Percentiles rank a stretch among this genome's conserved stretches.
phyloP scores from a whole-genome alignment of 2,113 vertebrate species.

The Xiphias gladius region DNA sequence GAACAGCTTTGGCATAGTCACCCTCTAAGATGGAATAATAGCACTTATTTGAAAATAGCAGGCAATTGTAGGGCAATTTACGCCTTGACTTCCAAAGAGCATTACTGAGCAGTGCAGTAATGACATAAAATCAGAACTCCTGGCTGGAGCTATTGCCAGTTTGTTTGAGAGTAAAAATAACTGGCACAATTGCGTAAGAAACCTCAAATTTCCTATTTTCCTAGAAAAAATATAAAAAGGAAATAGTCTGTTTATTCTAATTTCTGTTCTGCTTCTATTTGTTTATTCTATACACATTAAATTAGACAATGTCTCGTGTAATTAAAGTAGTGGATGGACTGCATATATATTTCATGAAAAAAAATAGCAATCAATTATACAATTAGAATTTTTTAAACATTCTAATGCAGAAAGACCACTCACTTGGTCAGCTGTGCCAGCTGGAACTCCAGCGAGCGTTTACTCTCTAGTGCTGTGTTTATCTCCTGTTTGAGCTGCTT shows the following conservation, averaged over 20 bases:
- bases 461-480: slow-evolving; percentile 92
- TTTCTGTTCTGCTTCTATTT: neutral
- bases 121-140: slow-evolving; percentile 27
- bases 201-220: neutral
- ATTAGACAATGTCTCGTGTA: neutral
- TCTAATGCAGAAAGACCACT: slow-evolving; percentile 50
- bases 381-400: neutral
- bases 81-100: slow-evolving; percentile 69
- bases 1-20: slow-evolving; percentile 64
- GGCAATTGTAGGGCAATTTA: slow-evolving; percentile 67
- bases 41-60: slow-evolving; percentile 69
- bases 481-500: slow-evolving; percentile 99
- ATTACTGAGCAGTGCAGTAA: slow-evolving; percentile 59
- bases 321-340: neutral
- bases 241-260: neutral
- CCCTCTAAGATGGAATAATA: slow-evolving; percentile 77
- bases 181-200: neutral
- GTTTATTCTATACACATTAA: neutral
- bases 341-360: neutral
- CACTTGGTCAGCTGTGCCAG: slow-evolving; percentile 97
- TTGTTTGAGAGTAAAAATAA: slow-evolving; percentile 6
- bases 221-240: neutral
- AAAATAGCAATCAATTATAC: neutral
- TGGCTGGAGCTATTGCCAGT: slow-evolving; percentile 21
- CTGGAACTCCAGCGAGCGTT: slow-evolving; percentile 96